Base-by-base conservation (phyloP, 2,113 vertebrate species). In the Tetrao urogallus region DNA sequence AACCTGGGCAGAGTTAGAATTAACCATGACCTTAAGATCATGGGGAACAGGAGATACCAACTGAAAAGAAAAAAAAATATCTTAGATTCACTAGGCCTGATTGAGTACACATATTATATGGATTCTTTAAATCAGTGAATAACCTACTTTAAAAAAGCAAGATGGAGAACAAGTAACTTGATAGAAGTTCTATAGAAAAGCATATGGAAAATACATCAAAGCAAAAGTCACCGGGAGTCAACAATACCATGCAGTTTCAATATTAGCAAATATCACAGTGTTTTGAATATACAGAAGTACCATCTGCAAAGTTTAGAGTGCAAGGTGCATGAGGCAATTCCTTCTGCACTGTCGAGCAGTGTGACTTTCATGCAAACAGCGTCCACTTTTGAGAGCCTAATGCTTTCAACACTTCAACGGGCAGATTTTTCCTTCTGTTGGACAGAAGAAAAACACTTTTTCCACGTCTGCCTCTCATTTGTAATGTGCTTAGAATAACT, bases 401-500 rank as follows among this genome's bases (percentile, higher is more conserved):
- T 64, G 70, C 56, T 95, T 93, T 90, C 69, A 88, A 8, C 38
- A 75, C 38, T 86, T 81, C 52, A 81, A 22, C 25, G 92, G 65
- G 64, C 52, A 78, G 60, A 25, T 47, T 83, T 88, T 93, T 58
- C 15, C 42, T 34, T 69, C 82, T 72, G 17, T 56, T 88, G 65
- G 86, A 61, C 56, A 81, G 86, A 81, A 92, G 56, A 71, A 86
- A 95, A 93, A 13, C 32, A 34, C 56, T 88, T 80, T 80, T 86
- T 93, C 77, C 84, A 22, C 50, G 45, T 50, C 25, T 81, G 80
- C 65, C 71, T 88, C 65, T 93, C 43, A 63, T 83, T 83, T 83
- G 42, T 60, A 88, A 71, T 77, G 38, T 52, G 65, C 61, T 96
- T 88, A 88, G 86, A 96, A 90, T 94, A 95, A 93, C 86, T 94